These are phyloP conservation scores for Perognathus longimembris DNA, from an alignment of 2,113 vertebrate species.

Conservation along the genomic window DNA sequence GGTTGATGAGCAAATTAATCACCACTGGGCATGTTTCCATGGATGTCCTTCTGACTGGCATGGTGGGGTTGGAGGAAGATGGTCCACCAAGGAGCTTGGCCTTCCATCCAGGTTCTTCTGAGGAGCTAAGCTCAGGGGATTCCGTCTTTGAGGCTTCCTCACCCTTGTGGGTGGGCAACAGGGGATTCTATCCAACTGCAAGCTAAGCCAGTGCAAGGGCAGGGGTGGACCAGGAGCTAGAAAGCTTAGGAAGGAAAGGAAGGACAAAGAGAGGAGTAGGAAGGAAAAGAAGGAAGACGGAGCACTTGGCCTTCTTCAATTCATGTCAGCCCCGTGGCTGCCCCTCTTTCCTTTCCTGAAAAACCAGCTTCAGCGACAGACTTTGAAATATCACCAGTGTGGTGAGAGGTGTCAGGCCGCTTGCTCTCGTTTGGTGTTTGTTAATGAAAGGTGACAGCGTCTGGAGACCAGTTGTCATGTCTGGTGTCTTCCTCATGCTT, in stretches of 20 bases:
- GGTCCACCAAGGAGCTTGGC: too few relatives aligned
- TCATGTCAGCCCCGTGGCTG: fast-evolving
- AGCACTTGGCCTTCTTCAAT: too few relatives aligned
- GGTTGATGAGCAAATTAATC: neutral
- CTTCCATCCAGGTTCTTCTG: neutral
- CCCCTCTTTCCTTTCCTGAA: neutral
- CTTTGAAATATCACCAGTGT: fast-evolving
- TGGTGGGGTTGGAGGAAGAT: neutral
- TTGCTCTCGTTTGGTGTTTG: fast-evolving
- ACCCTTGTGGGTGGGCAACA: neutral
- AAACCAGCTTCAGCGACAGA: neutral
- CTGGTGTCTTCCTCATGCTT: neutral
- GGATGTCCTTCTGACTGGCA: neutral
- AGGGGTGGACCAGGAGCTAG: too few relatives aligned
- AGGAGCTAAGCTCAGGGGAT: neutral
- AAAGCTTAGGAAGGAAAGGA: neutral
- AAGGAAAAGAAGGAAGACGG: neutral
- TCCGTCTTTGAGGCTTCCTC: fast-evolving
- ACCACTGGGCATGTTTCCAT: neutral
- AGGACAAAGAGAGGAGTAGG: neutral
- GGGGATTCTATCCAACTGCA: neutral
- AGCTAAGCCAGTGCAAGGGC: neutral
- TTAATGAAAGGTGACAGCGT: fast-evolving
- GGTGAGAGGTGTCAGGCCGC: fast-evolving
- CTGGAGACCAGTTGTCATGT: neutral